Percentiles rank a stretch among this genome's conserved stretches.
Conservation (phyloP, 2,888 invertebrate species). For the Stictocephala bisonia region DNA sequence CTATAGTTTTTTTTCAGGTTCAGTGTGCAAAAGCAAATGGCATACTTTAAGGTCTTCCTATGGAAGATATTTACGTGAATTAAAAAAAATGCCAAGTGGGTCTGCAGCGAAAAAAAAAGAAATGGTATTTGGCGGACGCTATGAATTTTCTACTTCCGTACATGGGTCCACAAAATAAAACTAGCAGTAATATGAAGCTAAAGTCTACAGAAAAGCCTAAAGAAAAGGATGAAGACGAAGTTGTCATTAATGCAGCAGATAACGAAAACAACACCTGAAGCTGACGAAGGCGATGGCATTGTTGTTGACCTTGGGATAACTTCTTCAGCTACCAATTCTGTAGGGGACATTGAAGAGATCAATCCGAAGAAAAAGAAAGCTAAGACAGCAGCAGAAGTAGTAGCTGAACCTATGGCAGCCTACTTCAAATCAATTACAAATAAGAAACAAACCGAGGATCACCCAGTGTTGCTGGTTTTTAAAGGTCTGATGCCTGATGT, state of each 20-base stretch:
- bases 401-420: conserved; percentile 19
- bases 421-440: conserved; percentile 33
- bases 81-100: conserved; percentile 33
- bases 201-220: background rate
- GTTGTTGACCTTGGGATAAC: too few species aligned
- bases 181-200: background rate
- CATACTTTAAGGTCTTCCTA: conserved; percentile 39
- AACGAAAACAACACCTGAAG: background rate
- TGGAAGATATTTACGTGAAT: conserved; percentile 42
- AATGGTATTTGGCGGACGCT: conserved; percentile 47
- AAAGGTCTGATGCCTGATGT: conserved; percentile 48
- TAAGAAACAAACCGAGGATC: conserved; percentile 25
- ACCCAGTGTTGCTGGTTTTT: conserved; percentile 41
- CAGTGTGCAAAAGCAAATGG: conserved; percentile 47
- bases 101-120: conserved; percentile 40
- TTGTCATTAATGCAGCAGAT: background rate
- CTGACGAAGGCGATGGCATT: too few species aligned
- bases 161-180: conserved; percentile 25
- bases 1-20: conserved; percentile 45
- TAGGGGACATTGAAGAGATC: background rate
- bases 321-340: too few species aligned
- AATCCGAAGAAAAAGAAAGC: conserved; percentile 11
- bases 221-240: background rate
- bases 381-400: conserved; percentile 21
- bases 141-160: conserved; percentile 46